These are phyloP conservation scores for Danio rerio DNA, from an alignment of 2,113 vertebrate genomes.

Conservation along the genomic window GRCz12tu NC_133188.1:24345001-24345500, in stretches of 20 bases:
- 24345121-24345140: slow-evolving; percentile 30
- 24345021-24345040: neutral
- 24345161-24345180: neutral
- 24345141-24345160: neutral
- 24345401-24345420: slow-evolving; percentile 34
- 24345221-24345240: slow-evolving; percentile 20
- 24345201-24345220: neutral
- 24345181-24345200: slow-evolving; percentile 8
- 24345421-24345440: slow-evolving; percentile 8
- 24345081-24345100: slow-evolving; percentile 2
- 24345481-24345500: neutral
- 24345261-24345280: slow-evolving; percentile 38
- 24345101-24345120: neutral
- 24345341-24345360: slow-evolving; percentile 23
- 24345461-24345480: neutral
- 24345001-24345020: neutral
- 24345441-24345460: neutral
- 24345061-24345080: neutral
- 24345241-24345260: slow-evolving; percentile 10
- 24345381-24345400: slow-evolving; percentile 21
- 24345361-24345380: slow-evolving; percentile 22
- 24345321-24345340: slow-evolving; percentile 25
- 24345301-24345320: slow-evolving; percentile 28
- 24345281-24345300: slow-evolving; percentile 29
- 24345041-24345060: neutral